A percentile compares a stretch with the other conserved stretches of the same genome.
Evolutionary conservation across 2,797 vertebrate species (phyloP).

Genomic region (Pygocentrus nattereri): DNA sequence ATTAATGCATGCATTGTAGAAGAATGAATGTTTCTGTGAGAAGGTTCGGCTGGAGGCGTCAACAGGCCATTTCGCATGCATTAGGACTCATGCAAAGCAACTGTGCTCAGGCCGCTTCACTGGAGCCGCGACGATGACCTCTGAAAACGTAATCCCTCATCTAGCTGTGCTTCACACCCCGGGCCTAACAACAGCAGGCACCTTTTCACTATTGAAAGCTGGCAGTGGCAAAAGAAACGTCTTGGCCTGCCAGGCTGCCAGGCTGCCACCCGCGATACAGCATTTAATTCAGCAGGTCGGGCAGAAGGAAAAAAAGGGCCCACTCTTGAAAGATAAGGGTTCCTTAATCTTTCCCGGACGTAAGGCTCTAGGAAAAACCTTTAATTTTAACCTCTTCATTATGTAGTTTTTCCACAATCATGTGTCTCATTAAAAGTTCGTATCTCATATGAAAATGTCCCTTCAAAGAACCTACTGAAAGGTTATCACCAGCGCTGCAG

Average conservation of each 20-base stretch:
- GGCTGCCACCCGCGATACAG: no score
- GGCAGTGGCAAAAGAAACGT: background rate
- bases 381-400: no score
- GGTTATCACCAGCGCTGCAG: no score
- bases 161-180: background rate
- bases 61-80: background rate
- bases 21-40: background rate
- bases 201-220: background rate
- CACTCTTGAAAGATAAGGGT: no score
- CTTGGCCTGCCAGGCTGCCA: slow-evolving; percentile 12
- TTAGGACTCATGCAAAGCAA: background rate
- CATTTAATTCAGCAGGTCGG: no score
- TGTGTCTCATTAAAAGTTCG: no score
- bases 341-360: no score
- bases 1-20: background rate
- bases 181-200: slow-evolving; percentile 28
- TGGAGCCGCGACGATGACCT: slow-evolving; percentile 4
- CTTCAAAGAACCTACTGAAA: no score
- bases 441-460: no score
- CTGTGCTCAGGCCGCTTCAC: background rate
- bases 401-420: no score
- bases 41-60: background rate
- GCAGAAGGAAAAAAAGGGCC: no score
- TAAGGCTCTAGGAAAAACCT: no score
- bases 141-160: slow-evolving; percentile 1